phyloP scores from a whole-genome alignment of 2,113 vertebrate genomes.

The Dascyllus trimaculatus region DNA sequence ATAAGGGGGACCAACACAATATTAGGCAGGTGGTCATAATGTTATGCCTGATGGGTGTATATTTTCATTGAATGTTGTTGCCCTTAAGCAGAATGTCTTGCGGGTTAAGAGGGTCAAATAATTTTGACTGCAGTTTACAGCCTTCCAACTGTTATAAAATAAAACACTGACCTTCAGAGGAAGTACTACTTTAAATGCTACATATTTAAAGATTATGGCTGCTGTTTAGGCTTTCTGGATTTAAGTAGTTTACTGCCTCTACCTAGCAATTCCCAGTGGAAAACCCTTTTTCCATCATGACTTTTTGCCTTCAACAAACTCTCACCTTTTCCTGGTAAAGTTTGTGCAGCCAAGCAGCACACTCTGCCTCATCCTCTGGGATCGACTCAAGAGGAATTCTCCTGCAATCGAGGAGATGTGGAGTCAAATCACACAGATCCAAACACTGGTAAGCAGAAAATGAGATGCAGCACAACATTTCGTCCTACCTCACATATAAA shows the following conservation, averaged over 20 bases:
- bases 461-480: not conserved
- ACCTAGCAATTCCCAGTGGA: not conserved
- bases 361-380: slow-evolving; percentile 91
- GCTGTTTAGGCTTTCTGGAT: not conserved
- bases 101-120: no score
- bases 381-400: slow-evolving; percentile 92
- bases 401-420: slow-evolving; percentile 79
- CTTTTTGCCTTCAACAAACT: not conserved
- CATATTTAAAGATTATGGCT: not conserved
- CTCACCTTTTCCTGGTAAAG: slow-evolving; percentile 97
- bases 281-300: slow-evolving; percentile 5
- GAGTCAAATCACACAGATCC: slow-evolving; percentile 8
- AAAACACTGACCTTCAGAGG: not conserved
- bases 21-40: no score
- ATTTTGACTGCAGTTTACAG: no score
- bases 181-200: not conserved
- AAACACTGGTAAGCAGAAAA: not conserved
- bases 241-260: not conserved
- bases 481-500: slow-evolving; percentile 90
- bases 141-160: not conserved
- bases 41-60: no score
- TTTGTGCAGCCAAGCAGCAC: slow-evolving; percentile 93
- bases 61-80: no score
- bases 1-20: no score
- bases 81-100: no score